Evolutionary conservation across 2,113 vertebrate genomes (phyloP).

Genomic region (Cinclus cinclus): DNA sequence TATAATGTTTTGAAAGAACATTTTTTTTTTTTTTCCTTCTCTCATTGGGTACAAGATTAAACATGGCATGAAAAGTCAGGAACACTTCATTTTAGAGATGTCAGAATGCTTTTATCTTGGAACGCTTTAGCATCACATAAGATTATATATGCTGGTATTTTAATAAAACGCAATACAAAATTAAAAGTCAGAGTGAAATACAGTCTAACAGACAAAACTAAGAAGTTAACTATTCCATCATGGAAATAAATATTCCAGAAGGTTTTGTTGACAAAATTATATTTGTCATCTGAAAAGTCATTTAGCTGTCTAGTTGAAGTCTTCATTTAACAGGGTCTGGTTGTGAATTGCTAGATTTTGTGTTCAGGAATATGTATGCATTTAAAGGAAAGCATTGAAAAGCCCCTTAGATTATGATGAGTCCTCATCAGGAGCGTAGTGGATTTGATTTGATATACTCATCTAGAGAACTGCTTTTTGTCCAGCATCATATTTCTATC

Average conservation of each 20-base stretch:
- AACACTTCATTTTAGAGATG: not conserved
- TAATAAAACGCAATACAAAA: slow-evolving; percentile 8
- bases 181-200: slow-evolving; percentile 12
- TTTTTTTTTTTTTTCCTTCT: not conserved
- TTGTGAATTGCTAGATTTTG: not conserved
- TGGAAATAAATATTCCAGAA: slow-evolving; percentile 1
- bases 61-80: not conserved
- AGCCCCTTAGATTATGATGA: not conserved
- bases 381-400: not conserved
- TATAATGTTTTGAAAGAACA: not conserved
- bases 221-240: not conserved
- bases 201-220: not conserved
- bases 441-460: not conserved
- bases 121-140: not conserved
- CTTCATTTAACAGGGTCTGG: not conserved
- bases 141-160: not conserved
- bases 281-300: not conserved
- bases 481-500: not conserved
- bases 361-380: not conserved
- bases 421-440: not conserved
- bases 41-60: not conserved
- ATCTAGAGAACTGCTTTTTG: not conserved
- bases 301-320: not conserved
- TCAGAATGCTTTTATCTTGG: slow-evolving; percentile 11
- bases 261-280: not conserved